Base-by-base conservation (phyloP, 2,113 vertebrate genomes). In the Suncus etruscus region DNA sequence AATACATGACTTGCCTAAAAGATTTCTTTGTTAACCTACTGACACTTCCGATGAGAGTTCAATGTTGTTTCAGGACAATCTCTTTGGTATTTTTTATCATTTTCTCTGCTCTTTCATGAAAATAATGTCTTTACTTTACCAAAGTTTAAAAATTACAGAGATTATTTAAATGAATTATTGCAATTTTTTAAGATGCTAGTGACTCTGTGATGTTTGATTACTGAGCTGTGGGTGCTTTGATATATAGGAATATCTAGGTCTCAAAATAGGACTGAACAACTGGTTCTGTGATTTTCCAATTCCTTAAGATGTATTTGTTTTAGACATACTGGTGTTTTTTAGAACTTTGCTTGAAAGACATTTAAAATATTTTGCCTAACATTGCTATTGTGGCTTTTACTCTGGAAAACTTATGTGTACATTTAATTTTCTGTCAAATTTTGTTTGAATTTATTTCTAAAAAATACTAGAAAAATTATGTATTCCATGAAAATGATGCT, bases 11-110 rank as follows among this genome's bases (percentile, higher is more conserved):
- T 63, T 80, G 83, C 72, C n/a, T 22, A 83, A 80, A 86, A 95
- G 94, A 90, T 95, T 95, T 94, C 80, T 93, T 95, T 91, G 94
- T 95, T 96, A 93, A 94, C 93, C 76, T 90, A 18, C 75, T 90
- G 92, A 89, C 89, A 93, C 11, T 86, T 51, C 54, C 92, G 87
- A 79, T 91, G 72, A 90, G 61, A 93, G 75, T 80, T 90, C 89
- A 94, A 80, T 86, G 91, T 85, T 81, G 22, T 90, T 91, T 93
- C 51, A 87, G 86, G 76, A 79, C 80, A 87, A 25, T 72, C 51
- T 4, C 69, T 93, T 87, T 76, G 32, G 66, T 79, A 16, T 78
- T 89, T 89, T 85, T 90, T 78, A 87, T 51, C 31, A 65, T 78
- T 80, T 31, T 6, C 10, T 72, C 18, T 73, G 58, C 12, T 61